Evolutionary conservation across 2,888 invertebrate species (phyloP).

Genomic region (Meandrusa payeni): DNA sequence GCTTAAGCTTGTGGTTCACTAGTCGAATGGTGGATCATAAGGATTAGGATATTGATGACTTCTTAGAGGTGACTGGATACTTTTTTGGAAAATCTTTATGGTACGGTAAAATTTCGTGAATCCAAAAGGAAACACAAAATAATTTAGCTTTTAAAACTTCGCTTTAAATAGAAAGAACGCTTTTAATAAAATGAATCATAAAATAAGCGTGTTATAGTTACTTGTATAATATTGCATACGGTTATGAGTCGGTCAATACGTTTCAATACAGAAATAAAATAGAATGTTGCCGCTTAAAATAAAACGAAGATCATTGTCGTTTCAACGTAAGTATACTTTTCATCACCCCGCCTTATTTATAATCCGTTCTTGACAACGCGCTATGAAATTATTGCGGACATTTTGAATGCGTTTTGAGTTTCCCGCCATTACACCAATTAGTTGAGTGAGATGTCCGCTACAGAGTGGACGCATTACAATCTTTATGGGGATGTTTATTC

Average conservation of each 20-base stretch:
- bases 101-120: no score
- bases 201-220: no score
- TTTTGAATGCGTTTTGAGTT: constrained; percentile 63
- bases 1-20: no score
- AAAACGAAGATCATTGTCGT: constrained; percentile 69
- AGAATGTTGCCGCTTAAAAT: constrained; percentile 45
- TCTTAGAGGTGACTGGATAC: no score
- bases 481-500: constrained; percentile 60
- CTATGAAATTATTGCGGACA: constrained; percentile 70
- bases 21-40: no score
- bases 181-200: no score
- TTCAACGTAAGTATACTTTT: constrained; percentile 69
- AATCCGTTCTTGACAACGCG: constrained; percentile 60
- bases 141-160: no score
- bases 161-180: no score
- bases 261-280: constrained; percentile 34
- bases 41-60: no score
- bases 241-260: constrained; percentile 2
- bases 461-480: constrained; percentile 57
- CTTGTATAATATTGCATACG: neutral
- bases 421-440: constrained; percentile 76
- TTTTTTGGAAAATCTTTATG: no score
- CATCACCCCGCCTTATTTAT: constrained; percentile 75
- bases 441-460: constrained; percentile 78
- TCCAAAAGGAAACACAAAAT: no score